Percentiles rank a stretch among this genome's conserved stretches.
Conservation (phyloP, 2,113 vertebrate species). For the Eonycteris spelaea region DNA sequence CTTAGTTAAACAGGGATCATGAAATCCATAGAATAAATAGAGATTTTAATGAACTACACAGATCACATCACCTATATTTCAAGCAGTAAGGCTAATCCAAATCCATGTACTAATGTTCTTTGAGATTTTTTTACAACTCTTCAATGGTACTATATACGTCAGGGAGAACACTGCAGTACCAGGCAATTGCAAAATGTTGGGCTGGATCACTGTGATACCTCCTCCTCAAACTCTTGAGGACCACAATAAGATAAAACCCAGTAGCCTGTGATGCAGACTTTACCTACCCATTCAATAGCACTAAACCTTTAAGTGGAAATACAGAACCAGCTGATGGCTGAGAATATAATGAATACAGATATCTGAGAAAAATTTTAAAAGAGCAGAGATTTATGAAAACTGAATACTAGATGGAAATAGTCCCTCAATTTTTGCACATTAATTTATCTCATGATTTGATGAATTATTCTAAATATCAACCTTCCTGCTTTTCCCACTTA, state of each 20-base stretch:
- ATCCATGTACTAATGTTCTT: not conserved
- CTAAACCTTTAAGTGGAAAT: not conserved
- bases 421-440: not conserved
- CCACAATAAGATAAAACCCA: not conserved
- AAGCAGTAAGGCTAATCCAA: not conserved
- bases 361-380: not conserved
- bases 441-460: constrained; percentile 14
- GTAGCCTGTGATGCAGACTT: not conserved
- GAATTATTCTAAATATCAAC: not conserved
- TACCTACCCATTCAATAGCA: not conserved
- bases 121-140: not conserved
- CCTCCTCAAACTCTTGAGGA: not conserved
- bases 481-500: not conserved
- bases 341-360: not conserved
- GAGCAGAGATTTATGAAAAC: not conserved
- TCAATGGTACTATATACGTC: not conserved
- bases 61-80: not conserved
- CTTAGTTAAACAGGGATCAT: constrained; percentile 26
- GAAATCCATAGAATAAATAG: not conserved
- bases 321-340: not conserved
- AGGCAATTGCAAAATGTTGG: not conserved
- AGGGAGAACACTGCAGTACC: not conserved
- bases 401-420: not conserved
- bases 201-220: not conserved
- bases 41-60: not conserved